Percentiles rank a stretch among this genome's conserved stretches.
Evolutionary conservation across 1,140 invertebrate genomes (phyloP).

Genomic region (Penaeus japonicus): DNA sequence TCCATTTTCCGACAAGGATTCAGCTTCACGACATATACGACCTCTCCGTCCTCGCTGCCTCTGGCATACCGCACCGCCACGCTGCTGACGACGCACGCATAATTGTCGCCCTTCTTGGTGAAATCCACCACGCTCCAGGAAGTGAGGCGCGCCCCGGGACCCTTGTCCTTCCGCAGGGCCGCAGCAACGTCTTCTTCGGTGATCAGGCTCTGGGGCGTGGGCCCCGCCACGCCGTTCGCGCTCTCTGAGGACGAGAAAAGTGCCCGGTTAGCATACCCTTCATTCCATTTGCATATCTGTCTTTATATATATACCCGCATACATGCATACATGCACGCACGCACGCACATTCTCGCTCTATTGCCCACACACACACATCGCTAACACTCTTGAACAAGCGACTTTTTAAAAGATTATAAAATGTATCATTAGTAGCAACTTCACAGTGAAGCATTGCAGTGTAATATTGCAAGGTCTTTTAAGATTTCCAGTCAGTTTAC

Average conservation of each 20-base stretch:
- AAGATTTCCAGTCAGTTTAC: too few species aligned
- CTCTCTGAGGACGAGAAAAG: neutral
- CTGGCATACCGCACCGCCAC: neutral
- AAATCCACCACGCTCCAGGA: slow-evolving; percentile 28
- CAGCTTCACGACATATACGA: slow-evolving; percentile 14
- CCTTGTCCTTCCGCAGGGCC: slow-evolving; percentile 28
- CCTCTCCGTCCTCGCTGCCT: neutral
- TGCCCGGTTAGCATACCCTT: too few species aligned
- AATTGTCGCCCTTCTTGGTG: slow-evolving; percentile 43
- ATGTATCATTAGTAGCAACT: too few species aligned
- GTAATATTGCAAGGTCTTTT: too few species aligned
- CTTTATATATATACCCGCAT: too few species aligned
- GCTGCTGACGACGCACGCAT: slow-evolving; percentile 40
- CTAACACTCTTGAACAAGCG: too few species aligned
- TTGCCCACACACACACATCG: too few species aligned
- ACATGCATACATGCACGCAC: too few species aligned
- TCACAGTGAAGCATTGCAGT: too few species aligned
- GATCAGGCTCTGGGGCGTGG: neutral
- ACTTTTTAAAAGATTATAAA: too few species aligned
- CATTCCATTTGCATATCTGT: too few species aligned
- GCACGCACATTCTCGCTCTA: too few species aligned
- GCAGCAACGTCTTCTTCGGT: neutral
- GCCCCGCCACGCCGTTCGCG: neutral
- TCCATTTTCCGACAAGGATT: neutral
- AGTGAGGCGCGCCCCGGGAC: neutral